A percentile compares a stretch with the other conserved stretches of the same genome.
Evolutionary conservation across 2,113 vertebrate species (phyloP).

Genomic region (Meleagris gallopavo): DNA sequence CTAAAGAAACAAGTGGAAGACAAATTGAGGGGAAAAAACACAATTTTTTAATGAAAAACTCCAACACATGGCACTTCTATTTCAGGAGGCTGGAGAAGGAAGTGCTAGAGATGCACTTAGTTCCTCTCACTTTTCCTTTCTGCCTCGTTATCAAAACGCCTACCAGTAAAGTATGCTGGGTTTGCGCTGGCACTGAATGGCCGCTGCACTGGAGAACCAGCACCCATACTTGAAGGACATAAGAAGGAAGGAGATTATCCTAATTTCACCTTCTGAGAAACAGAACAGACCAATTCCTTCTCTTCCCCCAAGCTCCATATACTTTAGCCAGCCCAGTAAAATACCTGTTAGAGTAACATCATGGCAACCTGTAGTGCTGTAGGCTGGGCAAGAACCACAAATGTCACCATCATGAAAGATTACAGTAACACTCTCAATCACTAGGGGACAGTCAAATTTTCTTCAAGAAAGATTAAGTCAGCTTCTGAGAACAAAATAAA

Average conservation of each 20-base stretch:
- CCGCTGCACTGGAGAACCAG: background rate
- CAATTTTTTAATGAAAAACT: background rate
- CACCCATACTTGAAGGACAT: background rate
- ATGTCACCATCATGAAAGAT: fast-evolving
- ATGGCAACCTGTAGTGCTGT: fast-evolving
- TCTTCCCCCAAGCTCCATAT: background rate
- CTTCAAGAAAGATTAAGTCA: background rate
- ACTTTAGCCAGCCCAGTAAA: background rate
- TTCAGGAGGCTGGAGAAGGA: background rate
- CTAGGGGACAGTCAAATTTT: background rate
- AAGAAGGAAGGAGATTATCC: background rate
- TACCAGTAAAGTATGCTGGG: fast-evolving
- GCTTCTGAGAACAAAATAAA: background rate
- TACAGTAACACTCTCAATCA: background rate
- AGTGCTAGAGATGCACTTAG: fast-evolving
- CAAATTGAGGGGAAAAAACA: background rate
- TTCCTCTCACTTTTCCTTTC: background rate
- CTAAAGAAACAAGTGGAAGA: background rate
- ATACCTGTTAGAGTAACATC: background rate
- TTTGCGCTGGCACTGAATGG: background rate
- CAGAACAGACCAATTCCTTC: background rate
- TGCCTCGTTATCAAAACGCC: background rate
- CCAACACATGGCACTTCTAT: background rate
- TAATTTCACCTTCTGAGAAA: background rate
- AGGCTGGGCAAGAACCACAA: background rate